Percentiles rank a stretch among this genome's conserved stretches.
Conservation (phyloP, 2,113 vertebrate genomes). For the Cephalopholis sonnerati region DNA sequence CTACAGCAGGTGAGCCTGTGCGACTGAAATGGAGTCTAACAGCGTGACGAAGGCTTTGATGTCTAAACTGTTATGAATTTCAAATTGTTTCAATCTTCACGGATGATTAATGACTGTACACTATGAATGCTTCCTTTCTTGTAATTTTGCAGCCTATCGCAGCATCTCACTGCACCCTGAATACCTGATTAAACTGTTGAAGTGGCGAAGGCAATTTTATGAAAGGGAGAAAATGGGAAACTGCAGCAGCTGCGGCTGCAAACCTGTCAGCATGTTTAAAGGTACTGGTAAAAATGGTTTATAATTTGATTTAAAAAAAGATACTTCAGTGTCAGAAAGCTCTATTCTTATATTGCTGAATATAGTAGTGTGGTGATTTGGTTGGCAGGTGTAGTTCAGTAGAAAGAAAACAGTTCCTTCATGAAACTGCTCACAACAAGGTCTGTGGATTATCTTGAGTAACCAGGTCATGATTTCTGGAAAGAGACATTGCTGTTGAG, state of each 20-base stretch:
- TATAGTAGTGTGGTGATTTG: too few species aligned
- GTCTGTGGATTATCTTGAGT: too few species aligned
- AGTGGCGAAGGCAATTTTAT: conserved; percentile 9
- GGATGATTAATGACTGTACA: conserved; percentile 48
- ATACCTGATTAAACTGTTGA: conserved; percentile 36
- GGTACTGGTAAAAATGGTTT: background rate
- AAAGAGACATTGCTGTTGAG: too few species aligned
- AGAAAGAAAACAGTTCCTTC: too few species aligned
- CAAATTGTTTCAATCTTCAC: conserved; percentile 14
- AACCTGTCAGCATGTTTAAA: conserved; percentile 19
- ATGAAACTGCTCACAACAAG: too few species aligned
- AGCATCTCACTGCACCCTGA: conserved; percentile 31
- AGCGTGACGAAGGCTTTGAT: conserved; percentile 18
- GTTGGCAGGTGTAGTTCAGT: too few species aligned
- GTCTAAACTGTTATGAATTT: conserved; percentile 30
- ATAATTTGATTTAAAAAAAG: background rate
- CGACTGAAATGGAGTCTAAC: conserved; percentile 1
- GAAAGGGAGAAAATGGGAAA: conserved; percentile 16
- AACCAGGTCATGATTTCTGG: too few species aligned
- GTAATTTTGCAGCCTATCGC: conserved; percentile 41
- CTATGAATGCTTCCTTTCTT: conserved; percentile 12
- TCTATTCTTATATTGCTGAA: background rate
- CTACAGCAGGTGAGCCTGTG: background rate
- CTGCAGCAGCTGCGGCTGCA: background rate
- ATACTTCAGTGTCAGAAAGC: background rate